phyloP scores from a whole-genome alignment of 2,888 invertebrate genomes.

The Rhingia rostrata region DNA sequence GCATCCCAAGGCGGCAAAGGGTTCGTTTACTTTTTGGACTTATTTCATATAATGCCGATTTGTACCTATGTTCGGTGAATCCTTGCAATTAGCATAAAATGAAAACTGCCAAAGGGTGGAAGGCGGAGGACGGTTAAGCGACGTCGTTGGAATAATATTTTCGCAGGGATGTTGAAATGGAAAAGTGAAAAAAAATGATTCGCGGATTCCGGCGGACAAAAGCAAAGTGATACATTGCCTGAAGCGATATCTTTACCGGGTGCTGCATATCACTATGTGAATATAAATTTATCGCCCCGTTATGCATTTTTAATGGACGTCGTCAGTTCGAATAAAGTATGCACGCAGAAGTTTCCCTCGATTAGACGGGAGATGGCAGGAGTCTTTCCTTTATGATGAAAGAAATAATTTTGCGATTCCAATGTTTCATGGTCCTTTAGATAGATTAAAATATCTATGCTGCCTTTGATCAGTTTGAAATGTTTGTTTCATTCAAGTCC shows the following conservation, averaged over 20 bases:
- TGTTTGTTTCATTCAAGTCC: too few species aligned
- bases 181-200: slow-evolving; percentile 11
- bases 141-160: slow-evolving; percentile 51
- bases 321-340: slow-evolving; percentile 2
- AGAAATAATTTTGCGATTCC: too few species aligned
- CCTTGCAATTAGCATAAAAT: slow-evolving; percentile 68
- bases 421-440: too few species aligned
- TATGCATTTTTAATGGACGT: slow-evolving; percentile 45
- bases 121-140: background rate
- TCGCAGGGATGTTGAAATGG: slow-evolving; percentile 43
- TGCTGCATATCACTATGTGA: slow-evolving; percentile 27
- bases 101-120: slow-evolving; percentile 4
- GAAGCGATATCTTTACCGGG: background rate
- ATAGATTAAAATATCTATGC: too few species aligned
- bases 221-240: slow-evolving; percentile 53
- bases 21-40: slow-evolving; percentile 13
- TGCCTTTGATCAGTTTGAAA: too few species aligned
- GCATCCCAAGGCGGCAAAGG: slow-evolving; percentile 44
- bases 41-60: background rate
- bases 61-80: slow-evolving; percentile 20
- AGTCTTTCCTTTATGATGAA: background rate
- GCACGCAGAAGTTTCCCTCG: slow-evolving; percentile 12
- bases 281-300: slow-evolving; percentile 40
- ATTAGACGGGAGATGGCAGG: background rate
- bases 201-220: slow-evolving; percentile 39